Evolutionary conservation across 2,888 invertebrate species (phyloP).

Genomic region (Philopedon plagiatum): DNA sequence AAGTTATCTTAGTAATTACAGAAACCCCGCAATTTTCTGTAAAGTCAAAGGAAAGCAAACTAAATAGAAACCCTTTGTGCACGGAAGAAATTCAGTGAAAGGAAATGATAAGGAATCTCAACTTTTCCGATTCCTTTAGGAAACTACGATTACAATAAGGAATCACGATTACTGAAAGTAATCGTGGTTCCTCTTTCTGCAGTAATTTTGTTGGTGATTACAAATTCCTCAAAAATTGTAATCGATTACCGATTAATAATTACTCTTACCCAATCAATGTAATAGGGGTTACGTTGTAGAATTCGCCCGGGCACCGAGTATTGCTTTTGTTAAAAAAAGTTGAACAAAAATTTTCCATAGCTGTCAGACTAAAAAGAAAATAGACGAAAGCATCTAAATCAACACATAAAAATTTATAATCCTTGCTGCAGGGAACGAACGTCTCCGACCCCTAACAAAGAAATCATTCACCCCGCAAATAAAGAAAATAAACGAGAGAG

Average conservation of each 20-base stretch:
- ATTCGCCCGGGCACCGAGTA: too few relatives aligned
- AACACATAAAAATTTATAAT: neutral
- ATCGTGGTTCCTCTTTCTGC: too few relatives aligned
- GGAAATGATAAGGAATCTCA: neutral
- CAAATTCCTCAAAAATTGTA: too few relatives aligned
- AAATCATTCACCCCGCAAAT: conserved; percentile 9
- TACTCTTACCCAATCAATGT: too few relatives aligned
- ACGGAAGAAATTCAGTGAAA: neutral
- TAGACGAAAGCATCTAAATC: neutral
- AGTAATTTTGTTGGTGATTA: too few relatives aligned
- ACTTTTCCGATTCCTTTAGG: too few relatives aligned
- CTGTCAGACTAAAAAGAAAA: neutral
- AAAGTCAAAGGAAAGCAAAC: neutral
- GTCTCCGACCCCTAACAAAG: conserved; percentile 16
- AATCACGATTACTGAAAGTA: too few relatives aligned
- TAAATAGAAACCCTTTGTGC: conserved; percentile 7
- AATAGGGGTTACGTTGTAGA: too few relatives aligned
- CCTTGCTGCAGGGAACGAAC: neutral
- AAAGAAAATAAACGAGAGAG: neutral
- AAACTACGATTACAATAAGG: too few relatives aligned
- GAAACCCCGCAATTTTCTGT: conserved; percentile 3
- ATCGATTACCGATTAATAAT: too few relatives aligned
- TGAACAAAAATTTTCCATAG: too few relatives aligned
- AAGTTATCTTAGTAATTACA: conserved; percentile 12
- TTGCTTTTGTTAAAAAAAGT: too few relatives aligned